Evolutionary conservation across 2,888 invertebrate genomes (phyloP), one percentile per base, ranked within the genome.

Genomic region (Amiota mariae): DNA sequence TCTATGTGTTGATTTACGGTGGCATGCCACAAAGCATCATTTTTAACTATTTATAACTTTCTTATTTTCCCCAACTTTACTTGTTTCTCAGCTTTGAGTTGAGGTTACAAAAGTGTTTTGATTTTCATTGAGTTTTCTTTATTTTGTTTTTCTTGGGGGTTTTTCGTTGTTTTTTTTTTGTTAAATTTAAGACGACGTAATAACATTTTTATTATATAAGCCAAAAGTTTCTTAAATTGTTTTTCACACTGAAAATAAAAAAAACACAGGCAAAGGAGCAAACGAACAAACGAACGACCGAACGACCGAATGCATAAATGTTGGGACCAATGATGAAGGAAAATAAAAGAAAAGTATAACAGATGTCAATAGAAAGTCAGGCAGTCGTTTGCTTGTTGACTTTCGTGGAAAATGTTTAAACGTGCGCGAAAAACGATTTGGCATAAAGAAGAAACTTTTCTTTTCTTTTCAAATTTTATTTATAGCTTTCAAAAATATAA

Each of bases 181-280:
- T 4, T 6, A 6, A 36, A 36, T 36, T 18, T 59, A 59, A 59
- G 59, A 15, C 59, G 59, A n/a, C 59, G 36, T 36, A 59, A 59
- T 59, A 59, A 59, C 59, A 15, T 18, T 59, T 59, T 59, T 59
- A 59, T 59, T 59, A 59, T 20, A 11, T 20, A 59, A 59, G 59
- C 12, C 59, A 59, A 59, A 59, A 59, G 59, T 59, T 59, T 36
- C 36, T 59, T 18, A 59, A 59, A 59, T 59, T 59, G 59, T 18
- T 59, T 59, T 59, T 59, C 59, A 59, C 59, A 24, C 59, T 24
- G 20, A 59, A 12, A 36, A 36, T 6, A 36, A 36, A 2, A 36
- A 36, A 15, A 15, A 20, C 20, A 54, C n/a, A 20, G 18, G 4
- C 18, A 1, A 57, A 15, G 10, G 15, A 57, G 57, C 57, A 15